phyloP scores from a whole-genome alignment of 1,140 invertebrate genomes.

The Achroia grisella region DNA sequence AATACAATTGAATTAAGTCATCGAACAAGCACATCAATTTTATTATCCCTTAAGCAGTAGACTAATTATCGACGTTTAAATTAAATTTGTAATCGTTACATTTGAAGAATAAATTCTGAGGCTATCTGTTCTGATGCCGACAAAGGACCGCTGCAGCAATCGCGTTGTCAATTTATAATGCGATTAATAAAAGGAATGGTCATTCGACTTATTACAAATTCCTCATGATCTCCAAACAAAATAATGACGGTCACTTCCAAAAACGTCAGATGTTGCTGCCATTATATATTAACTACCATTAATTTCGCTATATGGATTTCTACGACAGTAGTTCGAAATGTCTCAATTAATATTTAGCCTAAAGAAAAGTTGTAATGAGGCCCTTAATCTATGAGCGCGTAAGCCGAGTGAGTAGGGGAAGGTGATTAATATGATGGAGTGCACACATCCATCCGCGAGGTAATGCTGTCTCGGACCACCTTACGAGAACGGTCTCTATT shows the following conservation, averaged over 20 bases:
- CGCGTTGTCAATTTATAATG: constrained; percentile 61
- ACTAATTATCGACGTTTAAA: constrained; percentile 35
- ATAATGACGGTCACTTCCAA: constrained; percentile 36
- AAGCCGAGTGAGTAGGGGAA: constrained; percentile 53
- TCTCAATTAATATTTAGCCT: constrained; percentile 70
- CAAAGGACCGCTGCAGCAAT: constrained; percentile 42
- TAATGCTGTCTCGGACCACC: constrained; percentile 40
- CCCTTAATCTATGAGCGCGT: constrained; percentile 57
- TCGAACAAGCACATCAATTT: constrained; percentile 14
- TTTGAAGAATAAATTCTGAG: constrained; percentile 36
- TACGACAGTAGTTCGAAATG: constrained; percentile 54
- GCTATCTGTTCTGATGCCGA: constrained; percentile 45
- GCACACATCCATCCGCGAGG: constrained; percentile 35
- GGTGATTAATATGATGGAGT: constrained; percentile 62
- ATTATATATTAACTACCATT: constrained; percentile 49
- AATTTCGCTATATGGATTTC: constrained; percentile 32
- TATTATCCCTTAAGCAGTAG: constrained; percentile 19
- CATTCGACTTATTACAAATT: constrained; percentile 50
- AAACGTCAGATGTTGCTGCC: constrained; percentile 17
- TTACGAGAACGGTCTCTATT: constrained; percentile 14
- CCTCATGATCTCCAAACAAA: constrained; percentile 41
- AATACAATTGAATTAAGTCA: constrained; percentile 19
- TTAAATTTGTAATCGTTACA: constrained; percentile 39
- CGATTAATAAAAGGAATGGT: constrained; percentile 64
- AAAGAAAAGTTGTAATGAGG: constrained; percentile 63